phyloP scores from a whole-genome alignment of 2,888 invertebrate genomes.

The Phalera bucephala region DNA sequence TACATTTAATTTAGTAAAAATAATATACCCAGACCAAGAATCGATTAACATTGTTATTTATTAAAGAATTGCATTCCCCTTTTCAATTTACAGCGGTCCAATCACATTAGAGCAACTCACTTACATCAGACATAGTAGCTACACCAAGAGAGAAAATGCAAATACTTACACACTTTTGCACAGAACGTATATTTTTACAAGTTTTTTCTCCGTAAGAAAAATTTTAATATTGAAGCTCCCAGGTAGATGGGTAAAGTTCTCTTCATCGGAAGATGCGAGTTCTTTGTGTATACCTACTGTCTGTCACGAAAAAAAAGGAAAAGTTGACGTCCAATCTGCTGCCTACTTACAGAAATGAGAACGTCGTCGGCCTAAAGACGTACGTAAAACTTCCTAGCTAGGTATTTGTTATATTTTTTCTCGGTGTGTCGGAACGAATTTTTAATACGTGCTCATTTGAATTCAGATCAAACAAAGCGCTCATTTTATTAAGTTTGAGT shows the following conservation, averaged over 20 bases:
- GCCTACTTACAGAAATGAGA: constrained; percentile 70
- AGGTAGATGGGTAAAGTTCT: constrained; percentile 47
- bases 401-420: constrained; percentile 34
- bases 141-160: constrained; percentile 13
- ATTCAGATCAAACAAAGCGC: constrained; percentile 25
- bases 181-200: constrained; percentile 8
- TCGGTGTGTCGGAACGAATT: constrained; percentile 16
- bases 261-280: constrained; percentile 49
- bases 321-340: constrained; percentile 69
- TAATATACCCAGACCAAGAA: too few relatives aligned
- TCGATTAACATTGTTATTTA: constrained; percentile 26
- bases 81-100: constrained; percentile 19
- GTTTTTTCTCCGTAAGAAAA: constrained; percentile 20
- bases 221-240: constrained; percentile 39
- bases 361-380: constrained; percentile 44
- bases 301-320: constrained; percentile 59
- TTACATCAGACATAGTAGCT: constrained; percentile 11
- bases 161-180: constrained; percentile 6
- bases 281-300: constrained; percentile 56
- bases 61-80: constrained; percentile 10
- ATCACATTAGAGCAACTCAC: constrained; percentile 27
- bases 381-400: constrained; percentile 46
- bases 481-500: too few relatives aligned
- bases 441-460: constrained; percentile 25
- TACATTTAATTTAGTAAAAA: too few relatives aligned